These are phyloP conservation scores for Archaeoteleia sp. DNA, from an alignment of 2,888 invertebrate genomes.

Conservation along the genomic window DNA sequence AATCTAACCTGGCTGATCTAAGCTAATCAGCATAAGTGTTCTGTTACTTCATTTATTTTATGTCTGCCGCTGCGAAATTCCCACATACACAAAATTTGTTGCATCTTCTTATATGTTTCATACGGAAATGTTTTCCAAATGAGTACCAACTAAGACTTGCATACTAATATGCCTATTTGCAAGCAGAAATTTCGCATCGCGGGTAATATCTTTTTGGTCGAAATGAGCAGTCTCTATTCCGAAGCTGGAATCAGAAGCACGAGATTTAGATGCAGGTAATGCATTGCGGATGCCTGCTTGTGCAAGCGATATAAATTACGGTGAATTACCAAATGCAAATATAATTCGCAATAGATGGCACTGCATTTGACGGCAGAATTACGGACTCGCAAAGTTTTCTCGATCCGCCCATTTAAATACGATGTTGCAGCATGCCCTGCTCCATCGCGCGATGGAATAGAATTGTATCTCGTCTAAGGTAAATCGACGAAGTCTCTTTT, in stretches of 20 bases:
- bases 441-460: constrained; percentile 8
- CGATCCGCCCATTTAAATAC: constrained; percentile 58
- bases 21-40: constrained; percentile 35
- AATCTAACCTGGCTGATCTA: too few species aligned
- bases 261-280: constrained; percentile 12
- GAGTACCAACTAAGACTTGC: constrained; percentile 27
- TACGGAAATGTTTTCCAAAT: constrained; percentile 31
- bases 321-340: constrained; percentile 56
- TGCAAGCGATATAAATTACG: constrained; percentile 35
- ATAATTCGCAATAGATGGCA: constrained; percentile 54
- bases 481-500: constrained; percentile 8
- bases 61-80: constrained; percentile 43
- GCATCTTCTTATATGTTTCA: constrained; percentile 45
- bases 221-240: constrained; percentile 26
- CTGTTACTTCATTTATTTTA: constrained; percentile 39
- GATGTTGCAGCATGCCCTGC: constrained; percentile 40
- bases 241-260: constrained; percentile 21
- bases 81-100: constrained; percentile 43
- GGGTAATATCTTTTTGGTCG: constrained; percentile 32
- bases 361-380: too few species aligned
- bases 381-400: constrained; percentile 61
- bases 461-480: constrained; percentile 29
- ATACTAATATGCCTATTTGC: constrained; percentile 43
- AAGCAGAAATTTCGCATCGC: constrained; percentile 33
- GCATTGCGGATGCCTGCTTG: constrained; percentile 10